phyloP scores from a whole-genome alignment of 2,888 invertebrate species.

The Dicyrtomina minuta region DNA sequence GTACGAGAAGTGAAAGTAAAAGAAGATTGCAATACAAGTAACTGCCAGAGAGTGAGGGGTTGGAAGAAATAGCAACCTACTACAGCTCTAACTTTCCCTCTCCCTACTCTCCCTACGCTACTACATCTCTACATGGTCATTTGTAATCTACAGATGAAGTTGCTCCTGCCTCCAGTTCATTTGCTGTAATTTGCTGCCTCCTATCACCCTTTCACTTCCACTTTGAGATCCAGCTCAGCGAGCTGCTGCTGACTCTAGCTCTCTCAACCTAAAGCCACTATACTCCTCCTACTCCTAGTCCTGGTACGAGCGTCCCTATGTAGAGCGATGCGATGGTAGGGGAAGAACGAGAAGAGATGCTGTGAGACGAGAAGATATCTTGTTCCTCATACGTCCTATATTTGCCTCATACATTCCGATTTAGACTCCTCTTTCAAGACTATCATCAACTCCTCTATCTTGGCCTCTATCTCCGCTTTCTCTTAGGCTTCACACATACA shows the following conservation, averaged over 20 bases:
- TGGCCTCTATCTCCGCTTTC: conserved; percentile 12
- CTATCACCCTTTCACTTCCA: conserved; percentile 33
- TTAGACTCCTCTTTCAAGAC: too few relatives aligned
- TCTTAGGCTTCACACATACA: too few relatives aligned
- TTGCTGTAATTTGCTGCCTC: conserved; percentile 38
- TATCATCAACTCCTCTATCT: background rate
- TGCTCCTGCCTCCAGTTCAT: conserved; percentile 37
- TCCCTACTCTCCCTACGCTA: too few relatives aligned
- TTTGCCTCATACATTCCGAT: too few relatives aligned
- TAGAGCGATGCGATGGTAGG: too few relatives aligned
- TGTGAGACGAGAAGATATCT: conserved; percentile 13
- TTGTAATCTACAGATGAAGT: conserved; percentile 39
- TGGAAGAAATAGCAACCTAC: conserved; percentile 8
- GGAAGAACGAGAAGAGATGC: background rate
- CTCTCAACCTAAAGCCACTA: too few relatives aligned
- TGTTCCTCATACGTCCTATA: conserved; percentile 25
- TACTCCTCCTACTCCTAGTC: too few relatives aligned
- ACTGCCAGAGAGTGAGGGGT: conserved; percentile 17
- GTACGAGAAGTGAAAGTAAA: conserved; percentile 31
- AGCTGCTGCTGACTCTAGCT: too few relatives aligned
- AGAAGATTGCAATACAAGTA: conserved; percentile 38
- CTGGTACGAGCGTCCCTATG: too few relatives aligned
- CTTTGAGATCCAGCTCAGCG: background rate
- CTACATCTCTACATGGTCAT: conserved; percentile 26
- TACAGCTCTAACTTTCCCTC: too few relatives aligned